These are phyloP conservation scores for Myanophis thanlyinensis DNA, from an alignment of 2,113 vertebrate genomes.

Conservation along the genomic window DNA sequence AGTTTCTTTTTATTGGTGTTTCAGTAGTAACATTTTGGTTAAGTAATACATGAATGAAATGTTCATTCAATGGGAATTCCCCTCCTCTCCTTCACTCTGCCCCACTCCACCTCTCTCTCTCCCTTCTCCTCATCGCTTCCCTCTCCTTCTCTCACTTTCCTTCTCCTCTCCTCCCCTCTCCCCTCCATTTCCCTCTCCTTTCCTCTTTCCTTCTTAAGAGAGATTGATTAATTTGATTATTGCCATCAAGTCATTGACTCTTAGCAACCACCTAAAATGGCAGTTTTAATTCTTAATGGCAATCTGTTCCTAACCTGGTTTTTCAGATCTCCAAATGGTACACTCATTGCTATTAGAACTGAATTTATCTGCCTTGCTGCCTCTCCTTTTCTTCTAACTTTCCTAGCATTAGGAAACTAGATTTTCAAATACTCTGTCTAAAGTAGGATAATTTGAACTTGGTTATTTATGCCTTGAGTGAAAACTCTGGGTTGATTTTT, in stretches of 20 bases:
- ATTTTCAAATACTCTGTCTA: neutral
- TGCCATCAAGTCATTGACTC: neutral
- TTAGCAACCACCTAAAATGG: neutral
- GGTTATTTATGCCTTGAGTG: neutral
- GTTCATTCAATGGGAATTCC: no score
- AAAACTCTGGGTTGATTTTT: neutral
- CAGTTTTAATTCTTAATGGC: neutral
- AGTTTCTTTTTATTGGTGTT: no score
- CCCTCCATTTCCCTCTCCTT: no score
- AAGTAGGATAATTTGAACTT: neutral
- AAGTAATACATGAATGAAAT: no score
- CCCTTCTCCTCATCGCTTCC: no score
- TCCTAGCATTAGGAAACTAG: neutral
- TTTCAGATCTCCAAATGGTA: neutral
- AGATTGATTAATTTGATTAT: neutral
- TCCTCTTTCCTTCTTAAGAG: no score
- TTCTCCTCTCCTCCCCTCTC: no score
- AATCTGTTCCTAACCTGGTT: neutral
- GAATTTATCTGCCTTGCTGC: neutral
- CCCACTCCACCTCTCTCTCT: no score
- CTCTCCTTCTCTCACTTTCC: no score
- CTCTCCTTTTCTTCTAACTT: neutral
- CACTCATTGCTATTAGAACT: neutral
- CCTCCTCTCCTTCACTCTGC: no score
- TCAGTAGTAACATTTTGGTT: no score